phyloP scores from a whole-genome alignment of 2,113 vertebrate genomes.

The Aegotheles bennettii region DNA sequence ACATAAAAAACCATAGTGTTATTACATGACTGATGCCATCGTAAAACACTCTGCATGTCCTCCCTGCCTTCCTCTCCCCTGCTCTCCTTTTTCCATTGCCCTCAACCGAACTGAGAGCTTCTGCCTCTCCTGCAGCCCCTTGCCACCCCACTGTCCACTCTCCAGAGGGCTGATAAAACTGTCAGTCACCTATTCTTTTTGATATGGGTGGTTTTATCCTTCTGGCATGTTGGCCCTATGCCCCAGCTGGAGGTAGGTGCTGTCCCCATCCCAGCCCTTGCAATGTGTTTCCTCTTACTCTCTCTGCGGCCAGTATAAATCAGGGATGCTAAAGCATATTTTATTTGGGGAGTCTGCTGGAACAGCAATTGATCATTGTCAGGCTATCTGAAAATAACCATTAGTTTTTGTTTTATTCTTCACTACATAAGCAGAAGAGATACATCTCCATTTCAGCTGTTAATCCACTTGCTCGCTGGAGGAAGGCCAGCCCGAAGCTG shows the following conservation, averaged over 20 bases:
- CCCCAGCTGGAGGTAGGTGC: background rate
- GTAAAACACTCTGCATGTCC: background rate
- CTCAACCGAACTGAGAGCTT: background rate
- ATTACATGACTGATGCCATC: background rate
- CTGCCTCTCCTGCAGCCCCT: background rate
- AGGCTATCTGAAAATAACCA: conserved; percentile 7
- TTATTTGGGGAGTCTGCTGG: conserved; percentile 28
- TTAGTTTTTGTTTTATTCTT: background rate
- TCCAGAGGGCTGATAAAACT: background rate
- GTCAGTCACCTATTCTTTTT: accelerated
- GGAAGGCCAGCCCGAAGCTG: background rate
- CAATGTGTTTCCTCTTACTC: background rate
- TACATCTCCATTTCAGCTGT: background rate
- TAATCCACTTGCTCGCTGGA: background rate
- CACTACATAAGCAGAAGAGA: background rate
- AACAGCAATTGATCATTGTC: conserved; percentile 44
- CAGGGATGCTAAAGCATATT: background rate
- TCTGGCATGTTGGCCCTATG: background rate
- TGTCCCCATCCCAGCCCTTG: background rate
- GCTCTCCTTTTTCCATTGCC: background rate
- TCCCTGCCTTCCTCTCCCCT: background rate
- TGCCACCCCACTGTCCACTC: background rate
- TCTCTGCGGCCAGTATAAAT: background rate
- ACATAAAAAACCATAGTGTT: background rate
- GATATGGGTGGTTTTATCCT: background rate